Conservation (phyloP, 2,888 invertebrate species). For the Vesta saturnalis region DNA sequence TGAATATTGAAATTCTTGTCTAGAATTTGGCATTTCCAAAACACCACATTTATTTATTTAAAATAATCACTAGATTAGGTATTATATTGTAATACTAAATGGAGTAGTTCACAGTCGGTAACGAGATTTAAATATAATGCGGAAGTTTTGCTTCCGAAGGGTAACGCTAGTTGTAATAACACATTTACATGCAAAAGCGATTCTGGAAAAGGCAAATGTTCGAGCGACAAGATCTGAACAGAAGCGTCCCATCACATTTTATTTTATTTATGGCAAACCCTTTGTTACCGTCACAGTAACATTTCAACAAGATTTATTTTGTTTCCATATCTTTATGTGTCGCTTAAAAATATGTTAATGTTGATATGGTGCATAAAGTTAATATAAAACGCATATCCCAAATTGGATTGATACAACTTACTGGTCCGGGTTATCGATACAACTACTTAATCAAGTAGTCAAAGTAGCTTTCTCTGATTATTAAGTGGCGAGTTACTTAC, state of each 20-base stretch:
- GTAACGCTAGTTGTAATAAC: constrained; percentile 62
- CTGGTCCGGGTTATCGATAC: no score
- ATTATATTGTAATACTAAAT: constrained; percentile 15
- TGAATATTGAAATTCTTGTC: constrained; percentile 29
- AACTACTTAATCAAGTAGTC: no score
- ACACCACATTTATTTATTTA: constrained; percentile 7
- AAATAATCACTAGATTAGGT: constrained; percentile 15
- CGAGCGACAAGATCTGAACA: constrained; percentile 50
- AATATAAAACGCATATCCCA: no score
- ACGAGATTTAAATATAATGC: constrained; percentile 49
- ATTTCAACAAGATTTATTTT: constrained; percentile 23
- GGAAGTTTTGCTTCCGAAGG: constrained; percentile 46
- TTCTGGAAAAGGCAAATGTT: constrained; percentile 62
- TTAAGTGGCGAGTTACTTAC: no score
- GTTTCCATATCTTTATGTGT: not conserved
- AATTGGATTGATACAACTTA: not conserved
- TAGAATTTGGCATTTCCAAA: constrained; percentile 11
- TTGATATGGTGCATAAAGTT: no score
- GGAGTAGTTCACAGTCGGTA: constrained; percentile 47
- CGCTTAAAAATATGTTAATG: not conserved
- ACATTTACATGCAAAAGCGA: constrained; percentile 69
- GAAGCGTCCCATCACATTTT: constrained; percentile 55
- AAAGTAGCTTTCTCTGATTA: no score
- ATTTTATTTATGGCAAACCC: constrained; percentile 51
- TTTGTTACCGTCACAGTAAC: constrained; percentile 32